Base-by-base conservation (phyloP, 92 coral and sea anemone species). In the Paramuricea clavata region DNA sequence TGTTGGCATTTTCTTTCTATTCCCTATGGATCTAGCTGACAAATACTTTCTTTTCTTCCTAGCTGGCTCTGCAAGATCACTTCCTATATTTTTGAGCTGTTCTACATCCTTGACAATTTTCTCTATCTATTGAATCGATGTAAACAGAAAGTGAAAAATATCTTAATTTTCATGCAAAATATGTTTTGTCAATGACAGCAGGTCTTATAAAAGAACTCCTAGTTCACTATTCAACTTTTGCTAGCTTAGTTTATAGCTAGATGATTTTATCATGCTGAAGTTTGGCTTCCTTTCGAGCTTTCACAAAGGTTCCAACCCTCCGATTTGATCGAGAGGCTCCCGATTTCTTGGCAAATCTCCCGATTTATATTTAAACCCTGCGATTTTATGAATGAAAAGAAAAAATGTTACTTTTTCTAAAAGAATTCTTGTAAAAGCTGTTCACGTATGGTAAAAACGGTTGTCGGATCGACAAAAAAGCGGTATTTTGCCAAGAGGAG, bases 1-100 rank as follows among this genome's bases (percentile, higher is more conserved):
- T 22, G 74, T 67, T 67, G 74, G 74, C 41, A 30, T 67, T n/a
- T 67, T 67, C 23, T 12, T 67, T 30, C 74, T 7, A 67, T 67
- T 67, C 19, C 17, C 4, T 30, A 67, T 11, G 17, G 74, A 67
- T n/a, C 74, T 67, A 26, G 17, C 41, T 2, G 74, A 67, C 23
- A 67, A 67, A 67, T 67, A 67, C 74, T 26, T 67, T 0, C 35
- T n/a, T 67, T 10, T 30, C 23, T n/a, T 67, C 4, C 41, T n/a
- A 10, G 74, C 41, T 30, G 21, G n/a, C 21, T 17, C 74, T 67
- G 74, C 21, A 30, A 67, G n/a, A 67, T 67, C 74, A 67, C 41
- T 26, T 9, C 2, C 74, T 67, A 67, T 67, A 12, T 61, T 27
- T 27, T 23, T 61, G 3, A 19, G n/a, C 69, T 61, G 32, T 19